Conservation (phyloP, 2,113 vertebrate genomes). For the Ursus arctos region DNA sequence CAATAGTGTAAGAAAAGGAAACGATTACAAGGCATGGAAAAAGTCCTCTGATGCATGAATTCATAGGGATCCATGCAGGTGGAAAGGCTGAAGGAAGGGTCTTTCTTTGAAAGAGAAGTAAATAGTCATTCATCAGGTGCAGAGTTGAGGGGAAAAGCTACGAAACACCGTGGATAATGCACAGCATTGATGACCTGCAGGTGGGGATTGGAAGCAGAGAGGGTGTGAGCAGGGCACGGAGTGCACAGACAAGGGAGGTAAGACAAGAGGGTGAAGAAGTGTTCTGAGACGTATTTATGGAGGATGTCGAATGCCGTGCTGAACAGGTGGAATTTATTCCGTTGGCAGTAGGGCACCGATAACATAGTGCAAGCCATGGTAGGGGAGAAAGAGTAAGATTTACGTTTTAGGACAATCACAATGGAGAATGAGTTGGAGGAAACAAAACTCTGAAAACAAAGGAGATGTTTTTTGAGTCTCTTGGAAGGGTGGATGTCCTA, state of each 20-base stretch:
- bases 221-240: fast-evolving
- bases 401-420: background rate
- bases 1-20: background rate
- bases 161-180: fast-evolving
- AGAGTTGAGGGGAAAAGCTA: too few species aligned
- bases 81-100: background rate
- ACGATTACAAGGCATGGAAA: too few species aligned
- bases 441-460: background rate
- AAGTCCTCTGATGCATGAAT: background rate
- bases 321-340: background rate
- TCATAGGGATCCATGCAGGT: background rate
- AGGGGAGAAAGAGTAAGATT: background rate
- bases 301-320: background rate
- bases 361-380: background rate
- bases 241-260: background rate
- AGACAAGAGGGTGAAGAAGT: too few species aligned
- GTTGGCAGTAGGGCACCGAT: background rate
- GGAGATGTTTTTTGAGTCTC: background rate
- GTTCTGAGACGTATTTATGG: background rate
- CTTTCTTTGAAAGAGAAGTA: background rate
- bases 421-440: background rate
- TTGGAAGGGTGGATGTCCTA: background rate
- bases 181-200: fast-evolving
- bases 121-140: fast-evolving
- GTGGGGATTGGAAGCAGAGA: too few species aligned